Evolutionary conservation across 2,113 vertebrate species (phyloP).

Genomic region (Gila orcuttii): DNA sequence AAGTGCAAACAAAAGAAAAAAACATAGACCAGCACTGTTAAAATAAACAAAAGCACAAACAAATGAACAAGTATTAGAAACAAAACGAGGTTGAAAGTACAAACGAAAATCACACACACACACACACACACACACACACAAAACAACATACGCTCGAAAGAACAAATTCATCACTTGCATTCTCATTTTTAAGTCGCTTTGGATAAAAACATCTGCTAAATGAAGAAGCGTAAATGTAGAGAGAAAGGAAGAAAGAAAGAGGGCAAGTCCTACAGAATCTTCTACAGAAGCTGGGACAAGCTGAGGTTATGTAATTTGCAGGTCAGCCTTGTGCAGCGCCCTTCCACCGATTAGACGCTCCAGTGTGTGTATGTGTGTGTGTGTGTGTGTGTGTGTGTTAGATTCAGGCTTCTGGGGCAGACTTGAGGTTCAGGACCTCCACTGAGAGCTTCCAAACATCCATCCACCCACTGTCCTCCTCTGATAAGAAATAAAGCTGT

Average conservation of each 20-base stretch:
- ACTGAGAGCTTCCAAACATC: neutral
- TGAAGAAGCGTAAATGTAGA: slow-evolving; percentile 6
- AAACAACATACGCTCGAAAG: neutral
- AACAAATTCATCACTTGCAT: neutral
- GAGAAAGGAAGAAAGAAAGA: neutral
- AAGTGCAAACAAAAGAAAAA: neutral
- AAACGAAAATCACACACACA: neutral
- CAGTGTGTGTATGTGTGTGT: slow-evolving; percentile 4
- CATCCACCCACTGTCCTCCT: neutral
- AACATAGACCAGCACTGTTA: neutral
- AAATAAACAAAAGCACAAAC: neutral
- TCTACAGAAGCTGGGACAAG: slow-evolving; percentile 58
- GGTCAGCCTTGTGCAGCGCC: slow-evolving; percentile 51
- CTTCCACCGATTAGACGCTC: slow-evolving; percentile 33
- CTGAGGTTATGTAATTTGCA: slow-evolving; percentile 61
- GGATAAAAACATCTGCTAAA: slow-evolving; percentile 10
- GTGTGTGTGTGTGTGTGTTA: neutral
- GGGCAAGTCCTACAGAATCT: slow-evolving; percentile 25
- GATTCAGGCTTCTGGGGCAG: neutral
- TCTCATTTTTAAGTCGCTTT: neutral
- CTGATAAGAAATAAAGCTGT: slow-evolving; percentile 37
- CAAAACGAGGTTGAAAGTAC: neutral
- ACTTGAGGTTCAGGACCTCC: slow-evolving; percentile 3
- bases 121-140: neutral
- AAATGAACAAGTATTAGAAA: too few relatives aligned